Evolutionary conservation across 1,140 invertebrate genomes (phyloP).

Genomic region (Pseudomyrmex dendroicus): DNA sequence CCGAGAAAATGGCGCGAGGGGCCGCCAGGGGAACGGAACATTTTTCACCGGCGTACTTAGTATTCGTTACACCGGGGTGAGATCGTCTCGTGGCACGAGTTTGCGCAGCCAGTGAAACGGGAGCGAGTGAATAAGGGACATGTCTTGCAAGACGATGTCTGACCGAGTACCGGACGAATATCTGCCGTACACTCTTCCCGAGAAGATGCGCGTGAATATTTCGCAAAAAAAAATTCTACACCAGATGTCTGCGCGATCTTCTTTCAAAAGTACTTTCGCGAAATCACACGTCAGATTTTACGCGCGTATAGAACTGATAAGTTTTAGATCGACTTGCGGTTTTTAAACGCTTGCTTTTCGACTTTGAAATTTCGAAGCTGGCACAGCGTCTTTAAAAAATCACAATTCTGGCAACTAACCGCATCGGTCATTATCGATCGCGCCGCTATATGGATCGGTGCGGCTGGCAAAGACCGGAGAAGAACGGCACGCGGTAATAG

Average conservation of each 20-base stretch:
- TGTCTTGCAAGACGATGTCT: constrained; percentile 34
- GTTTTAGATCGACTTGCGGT: no score
- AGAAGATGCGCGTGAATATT: background rate
- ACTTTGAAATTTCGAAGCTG: no score
- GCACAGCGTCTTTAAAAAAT: no score
- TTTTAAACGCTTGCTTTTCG: no score
- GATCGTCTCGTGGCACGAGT: constrained; percentile 36
- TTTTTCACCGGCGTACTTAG: constrained; percentile 78
- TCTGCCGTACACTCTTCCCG: background rate
- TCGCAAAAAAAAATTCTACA: no score
- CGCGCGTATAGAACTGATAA: no score
- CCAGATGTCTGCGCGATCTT: background rate
- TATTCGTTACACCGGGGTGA: constrained; percentile 52
- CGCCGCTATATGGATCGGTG: no score
- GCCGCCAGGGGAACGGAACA: constrained; percentile 56
- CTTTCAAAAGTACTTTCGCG: background rate
- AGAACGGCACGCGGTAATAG: no score
- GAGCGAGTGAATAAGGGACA: constrained; percentile 16
- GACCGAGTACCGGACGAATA: background rate
- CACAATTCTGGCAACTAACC: no score
- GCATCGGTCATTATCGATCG: no score
- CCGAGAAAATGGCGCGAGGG: constrained; percentile 71
- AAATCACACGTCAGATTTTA: background rate
- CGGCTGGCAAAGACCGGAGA: no score
- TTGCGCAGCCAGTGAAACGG: background rate